A percentile compares a stretch with the other conserved stretches of the same genome.
phyloP scores from a whole-genome alignment of 2,888 invertebrate species.

The Chrysodeixis includens region DNA sequence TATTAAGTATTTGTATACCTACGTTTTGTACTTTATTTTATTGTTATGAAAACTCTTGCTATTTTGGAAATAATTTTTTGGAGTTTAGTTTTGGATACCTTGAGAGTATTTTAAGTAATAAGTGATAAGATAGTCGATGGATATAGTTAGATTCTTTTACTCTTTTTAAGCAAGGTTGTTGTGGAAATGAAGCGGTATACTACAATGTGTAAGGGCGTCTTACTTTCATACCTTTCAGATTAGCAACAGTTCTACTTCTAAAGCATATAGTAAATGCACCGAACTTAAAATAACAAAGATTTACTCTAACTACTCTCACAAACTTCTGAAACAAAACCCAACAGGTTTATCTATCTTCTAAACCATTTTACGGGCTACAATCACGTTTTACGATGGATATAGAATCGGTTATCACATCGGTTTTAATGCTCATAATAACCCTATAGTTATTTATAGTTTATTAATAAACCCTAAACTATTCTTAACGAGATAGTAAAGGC shows the following conservation, averaged over 20 bases:
- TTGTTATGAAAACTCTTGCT: too few species aligned
- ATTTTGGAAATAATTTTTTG: too few species aligned
- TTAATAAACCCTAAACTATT: conserved; percentile 39
- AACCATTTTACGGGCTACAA: conserved; percentile 4
- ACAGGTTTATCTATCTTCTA: neutral
- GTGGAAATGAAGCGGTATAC: too few species aligned
- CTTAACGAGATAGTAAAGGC: conserved; percentile 30
- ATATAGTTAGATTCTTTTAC: too few species aligned
- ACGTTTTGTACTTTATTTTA: neutral
- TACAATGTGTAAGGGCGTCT: too few species aligned
- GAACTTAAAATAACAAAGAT: neutral
- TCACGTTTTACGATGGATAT: neutral
- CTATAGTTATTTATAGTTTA: conserved; percentile 42
- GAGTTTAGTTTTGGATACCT: too few species aligned
- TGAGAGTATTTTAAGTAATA: too few species aligned
- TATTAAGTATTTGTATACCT: neutral
- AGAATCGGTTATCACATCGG: conserved; percentile 2
- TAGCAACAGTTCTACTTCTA: neutral
- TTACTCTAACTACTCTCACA: neutral
- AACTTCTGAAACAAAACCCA: neutral
- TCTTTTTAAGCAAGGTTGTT: too few species aligned
- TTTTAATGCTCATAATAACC: conserved; percentile 16
- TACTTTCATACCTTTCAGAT: too few species aligned
- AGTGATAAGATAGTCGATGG: too few species aligned
- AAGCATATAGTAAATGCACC: neutral